Base-by-base conservation (phyloP, 2,888 invertebrate species). In the Polymixis lichenea region DNA sequence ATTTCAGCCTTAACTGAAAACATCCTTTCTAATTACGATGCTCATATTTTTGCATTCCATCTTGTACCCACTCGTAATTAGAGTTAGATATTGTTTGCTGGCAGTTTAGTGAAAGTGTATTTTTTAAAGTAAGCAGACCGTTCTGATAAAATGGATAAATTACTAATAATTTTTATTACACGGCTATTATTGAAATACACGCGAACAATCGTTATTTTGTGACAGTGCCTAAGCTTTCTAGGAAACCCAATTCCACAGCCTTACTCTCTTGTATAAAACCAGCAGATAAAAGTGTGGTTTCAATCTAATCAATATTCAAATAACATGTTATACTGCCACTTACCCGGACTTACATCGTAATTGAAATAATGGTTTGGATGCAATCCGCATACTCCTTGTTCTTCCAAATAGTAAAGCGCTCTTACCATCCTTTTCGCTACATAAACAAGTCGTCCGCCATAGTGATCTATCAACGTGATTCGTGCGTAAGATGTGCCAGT, bases 1-100 rank as follows among this genome's bases (percentile, higher is more conserved):
- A 92, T 82, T 82, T 87, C 72, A 84, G 75, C 78, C 84, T 85
- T 84, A 80, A 78, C 80, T 85, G 83, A 86, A 86, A 89, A 80
- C 76, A 82, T 82, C 72, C 77, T 80, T 86, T 83, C 77, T 84
- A 87, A 89, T 89, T 89, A 86, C 86, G 81, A 83, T 86, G 86
- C 83, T 88, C 86, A 86, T 87, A 87, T 86, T 86, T 38, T 87
- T 88, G 78, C 81, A 81, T 80, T 84, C 74, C 84, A 69, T 66
- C n/a, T 43, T 83, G 32, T 51, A 25, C 11, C 22, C 32, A 60
- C 8, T 64, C 17, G 25, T 70, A 49, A 65, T 70, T 55, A 49
- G 28, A 11, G 56, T 56, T 64, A 55, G 15, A 58, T 51, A n/a
- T 55, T 46, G 13, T 46, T 58, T 32, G 28, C 51, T 69, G 8